Evolutionary conservation across 2,888 invertebrate genomes (phyloP).

Genomic region (Lottia gigantea): DNA sequence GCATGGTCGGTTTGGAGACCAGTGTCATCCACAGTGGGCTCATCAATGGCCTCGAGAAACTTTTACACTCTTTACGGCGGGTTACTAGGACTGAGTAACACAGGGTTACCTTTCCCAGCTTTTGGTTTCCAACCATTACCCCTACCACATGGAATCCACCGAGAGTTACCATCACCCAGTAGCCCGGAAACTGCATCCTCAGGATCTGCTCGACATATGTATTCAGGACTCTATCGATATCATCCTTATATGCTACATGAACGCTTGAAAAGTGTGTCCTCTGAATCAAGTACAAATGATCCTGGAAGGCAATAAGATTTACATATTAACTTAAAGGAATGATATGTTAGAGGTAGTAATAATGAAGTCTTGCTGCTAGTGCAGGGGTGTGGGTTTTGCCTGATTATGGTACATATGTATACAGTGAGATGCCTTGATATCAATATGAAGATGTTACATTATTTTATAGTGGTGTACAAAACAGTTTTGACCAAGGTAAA

Average conservation of each 20-base stretch:
- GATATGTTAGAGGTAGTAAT: too few relatives aligned
- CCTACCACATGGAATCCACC: conserved; percentile 14
- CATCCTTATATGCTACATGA: conserved; percentile 56
- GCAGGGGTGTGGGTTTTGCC: too few relatives aligned
- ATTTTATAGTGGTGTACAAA: too few relatives aligned
- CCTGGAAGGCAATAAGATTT: conserved; percentile 19
- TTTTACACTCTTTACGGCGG: conserved; percentile 52
- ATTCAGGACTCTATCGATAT: conserved; percentile 51
- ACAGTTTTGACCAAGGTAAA: too few relatives aligned
- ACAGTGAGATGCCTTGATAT: too few relatives aligned
- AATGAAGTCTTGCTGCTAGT: too few relatives aligned
- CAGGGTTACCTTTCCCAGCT: conserved; percentile 46
- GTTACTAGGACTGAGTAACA: conserved; percentile 47
- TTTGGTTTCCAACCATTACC: conserved; percentile 31
- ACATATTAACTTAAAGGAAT: too few relatives aligned
- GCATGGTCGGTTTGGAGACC: conserved; percentile 53
- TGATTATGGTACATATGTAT: too few relatives aligned
- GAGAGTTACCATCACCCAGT: conserved; percentile 19
- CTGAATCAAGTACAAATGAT: conserved; percentile 24
- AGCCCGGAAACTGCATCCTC: conserved; percentile 20
- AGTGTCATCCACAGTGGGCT: conserved; percentile 45
- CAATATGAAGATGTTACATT: too few relatives aligned
- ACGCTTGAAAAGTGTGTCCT: conserved; percentile 30
- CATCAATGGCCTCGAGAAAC: conserved; percentile 41
- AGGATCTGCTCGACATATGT: conserved; percentile 35